Evolutionary conservation across 2,888 invertebrate genomes (phyloP).

Genomic region (Drosophila fungiperda): DNA sequence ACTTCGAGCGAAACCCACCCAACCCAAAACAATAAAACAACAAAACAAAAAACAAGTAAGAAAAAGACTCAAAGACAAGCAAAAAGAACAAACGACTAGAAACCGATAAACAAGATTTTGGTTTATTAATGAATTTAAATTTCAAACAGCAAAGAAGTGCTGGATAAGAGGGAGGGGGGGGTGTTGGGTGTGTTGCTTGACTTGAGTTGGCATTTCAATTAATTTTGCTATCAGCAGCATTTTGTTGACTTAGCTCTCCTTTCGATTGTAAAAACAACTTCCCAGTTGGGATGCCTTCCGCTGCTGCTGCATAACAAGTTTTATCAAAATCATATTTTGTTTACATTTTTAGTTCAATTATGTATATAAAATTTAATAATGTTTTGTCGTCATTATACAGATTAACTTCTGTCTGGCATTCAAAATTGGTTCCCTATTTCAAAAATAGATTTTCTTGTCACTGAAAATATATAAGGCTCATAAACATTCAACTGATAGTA

Average conservation of each 20-base stretch:
- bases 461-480: background rate
- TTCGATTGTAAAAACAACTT: constrained; percentile 18
- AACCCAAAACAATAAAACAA: constrained; percentile 40
- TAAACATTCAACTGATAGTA: background rate
- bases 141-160: constrained; percentile 22
- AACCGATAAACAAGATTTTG: constrained; percentile 77
- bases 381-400: background rate
- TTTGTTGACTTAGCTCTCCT: constrained; percentile 34
- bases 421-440: background rate
- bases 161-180: background rate
- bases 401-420: background rate
- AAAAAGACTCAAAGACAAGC: constrained; percentile 10
- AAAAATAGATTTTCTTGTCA: background rate
- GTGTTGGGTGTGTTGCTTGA: constrained; percentile 21
- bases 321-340: constrained; percentile 27
- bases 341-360: constrained; percentile 29
- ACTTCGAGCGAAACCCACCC: constrained; percentile 31
- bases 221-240: constrained; percentile 63
- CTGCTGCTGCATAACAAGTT: constrained; percentile 25
- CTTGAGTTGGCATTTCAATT: constrained; percentile 56
- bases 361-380: constrained; percentile 16
- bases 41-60: background rate
- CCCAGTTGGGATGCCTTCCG: background rate
- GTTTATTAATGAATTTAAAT: constrained; percentile 74
- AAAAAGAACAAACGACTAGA: constrained; percentile 18